A percentile compares a stretch with the other conserved stretches of the same genome.
Conservation (phyloP, 2,797 vertebrate genomes). For the Moxostoma hubbsi region DNA sequence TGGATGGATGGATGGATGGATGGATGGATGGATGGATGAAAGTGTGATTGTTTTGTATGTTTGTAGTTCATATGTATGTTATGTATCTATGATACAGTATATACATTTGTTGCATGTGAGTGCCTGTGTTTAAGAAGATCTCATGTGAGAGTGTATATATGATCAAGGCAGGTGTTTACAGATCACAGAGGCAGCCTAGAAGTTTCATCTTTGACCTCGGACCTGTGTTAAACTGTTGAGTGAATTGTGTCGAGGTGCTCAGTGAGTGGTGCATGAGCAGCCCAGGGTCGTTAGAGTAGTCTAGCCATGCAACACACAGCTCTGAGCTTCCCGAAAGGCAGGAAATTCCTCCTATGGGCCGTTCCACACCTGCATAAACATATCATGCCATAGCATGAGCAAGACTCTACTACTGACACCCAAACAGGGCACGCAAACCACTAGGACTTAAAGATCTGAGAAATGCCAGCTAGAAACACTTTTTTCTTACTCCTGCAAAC, state of each 20-base stretch:
- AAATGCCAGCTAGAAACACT: constrained; percentile 21
- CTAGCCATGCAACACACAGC: constrained; percentile 47
- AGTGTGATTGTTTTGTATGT: constrained; percentile 5
- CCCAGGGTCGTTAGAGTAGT: constrained; percentile 52
- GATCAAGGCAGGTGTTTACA: constrained; percentile 57
- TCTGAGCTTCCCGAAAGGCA: constrained; percentile 75
- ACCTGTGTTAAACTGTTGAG: constrained; percentile 32
- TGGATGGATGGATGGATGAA: background rate
- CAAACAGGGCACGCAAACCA: constrained; percentile 34
- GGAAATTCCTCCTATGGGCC: constrained; percentile 83
- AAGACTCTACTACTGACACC: constrained; percentile 40
- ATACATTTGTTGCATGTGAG: constrained; percentile 25
- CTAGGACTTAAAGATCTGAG: constrained; percentile 14
- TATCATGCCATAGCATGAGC: constrained; percentile 61
- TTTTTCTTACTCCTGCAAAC: constrained; percentile 22
- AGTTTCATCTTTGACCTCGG: constrained; percentile 36
- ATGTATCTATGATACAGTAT: background rate
- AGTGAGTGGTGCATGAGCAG: constrained; percentile 31
- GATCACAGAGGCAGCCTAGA: constrained; percentile 53
- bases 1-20: too few relatives aligned
- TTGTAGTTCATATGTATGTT: background rate
- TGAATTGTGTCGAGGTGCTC: constrained; percentile 15
- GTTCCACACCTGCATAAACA: constrained; percentile 85
- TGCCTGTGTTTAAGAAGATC: constrained; percentile 44
- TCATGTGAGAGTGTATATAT: constrained; percentile 35